These are phyloP conservation scores for Epicampocera succincta DNA, from an alignment of 2,888 invertebrate species.

Conservation along the genomic window DNA sequence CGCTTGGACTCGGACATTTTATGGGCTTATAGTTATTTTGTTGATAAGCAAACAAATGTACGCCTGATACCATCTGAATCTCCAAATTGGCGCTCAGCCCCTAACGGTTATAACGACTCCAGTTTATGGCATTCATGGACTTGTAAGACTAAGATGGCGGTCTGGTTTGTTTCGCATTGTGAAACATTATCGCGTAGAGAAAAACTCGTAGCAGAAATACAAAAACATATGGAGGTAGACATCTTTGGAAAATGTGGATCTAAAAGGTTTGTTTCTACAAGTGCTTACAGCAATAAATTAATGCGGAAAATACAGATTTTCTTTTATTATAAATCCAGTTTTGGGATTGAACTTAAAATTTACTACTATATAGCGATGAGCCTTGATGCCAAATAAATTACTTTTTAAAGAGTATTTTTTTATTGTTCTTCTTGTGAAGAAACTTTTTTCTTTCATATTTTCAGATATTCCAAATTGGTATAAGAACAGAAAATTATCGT, in stretches of 20 bases:
- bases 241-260: constrained; percentile 85
- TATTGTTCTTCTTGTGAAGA: too few species aligned
- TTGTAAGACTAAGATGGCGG: constrained; percentile 82
- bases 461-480: too few species aligned
- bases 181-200: constrained; percentile 81
- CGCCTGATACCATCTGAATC: constrained; percentile 75
- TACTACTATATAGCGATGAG: too few species aligned
- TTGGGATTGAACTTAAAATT: too few species aligned
- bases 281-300: too few species aligned
- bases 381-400: too few species aligned
- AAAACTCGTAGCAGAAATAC: constrained; percentile 82
- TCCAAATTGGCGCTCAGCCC: constrained; percentile 75
- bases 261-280: constrained; percentile 73
- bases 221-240: constrained; percentile 84
- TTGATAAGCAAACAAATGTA: constrained; percentile 74
- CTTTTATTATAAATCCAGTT: too few species aligned
- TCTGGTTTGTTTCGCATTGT: constrained; percentile 85
- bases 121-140: constrained; percentile 70
- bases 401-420: too few species aligned
- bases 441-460: too few species aligned
- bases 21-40: constrained; percentile 81
- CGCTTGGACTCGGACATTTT: constrained; percentile 83
- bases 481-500: too few species aligned
- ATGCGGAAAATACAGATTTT: too few species aligned
- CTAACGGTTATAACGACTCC: constrained; percentile 72